Base-by-base conservation (phyloP, 1,140 invertebrate genomes). In the Pristionchus pacificus region DNA sequence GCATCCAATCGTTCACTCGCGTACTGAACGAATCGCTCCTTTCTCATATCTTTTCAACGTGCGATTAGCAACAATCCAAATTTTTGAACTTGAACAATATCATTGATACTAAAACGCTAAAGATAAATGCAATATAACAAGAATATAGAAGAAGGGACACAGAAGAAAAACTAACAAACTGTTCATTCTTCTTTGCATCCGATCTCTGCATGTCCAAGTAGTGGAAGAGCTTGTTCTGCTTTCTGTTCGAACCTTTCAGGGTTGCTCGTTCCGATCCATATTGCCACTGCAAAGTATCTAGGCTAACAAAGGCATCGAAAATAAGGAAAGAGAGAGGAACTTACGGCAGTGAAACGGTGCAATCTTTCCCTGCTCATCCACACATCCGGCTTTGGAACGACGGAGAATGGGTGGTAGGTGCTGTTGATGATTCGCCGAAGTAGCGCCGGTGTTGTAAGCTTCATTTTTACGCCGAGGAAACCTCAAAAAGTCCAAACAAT, bases 141-240 rank as follows among this genome's bases (percentile, higher is more conserved):
- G 61, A 19, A 13, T 13, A 68, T 24, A 60, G 24, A 6, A n/a
- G 3, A 60, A 60, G 24, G 24, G 24, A 6, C 6, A 60, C n/a
- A 73, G 15, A 64, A 31, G 29, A 15, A 25, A 38, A 30, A 70
- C 77, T 74, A 60, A 79, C 79, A 28, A 77, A 63, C 78, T 70
- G 71, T 61, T 80, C 74, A 30, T 80, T 55, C n/a, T 73, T 76
- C n/a, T 28, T 27, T 29, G 72, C 79, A 68, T 81, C 80, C 55
- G 73, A 3, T 49, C 79, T 33, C 33, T 81, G 79, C 79, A 81
- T 81, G 55, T 74, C 67, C 70, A 79, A 74, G 68, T 81, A 81
- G 32, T 63, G 25, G 55, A 81, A 77, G 32, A 79, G 60, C 62
- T 81, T 83, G 60, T 80, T 70, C 25, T 79, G 68, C 55, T 74